A percentile compares a stretch with the other conserved stretches of the same genome.
Evolutionary conservation across 1,140 invertebrate genomes (phyloP).

Genomic region (Heliconius nattereri): DNA sequence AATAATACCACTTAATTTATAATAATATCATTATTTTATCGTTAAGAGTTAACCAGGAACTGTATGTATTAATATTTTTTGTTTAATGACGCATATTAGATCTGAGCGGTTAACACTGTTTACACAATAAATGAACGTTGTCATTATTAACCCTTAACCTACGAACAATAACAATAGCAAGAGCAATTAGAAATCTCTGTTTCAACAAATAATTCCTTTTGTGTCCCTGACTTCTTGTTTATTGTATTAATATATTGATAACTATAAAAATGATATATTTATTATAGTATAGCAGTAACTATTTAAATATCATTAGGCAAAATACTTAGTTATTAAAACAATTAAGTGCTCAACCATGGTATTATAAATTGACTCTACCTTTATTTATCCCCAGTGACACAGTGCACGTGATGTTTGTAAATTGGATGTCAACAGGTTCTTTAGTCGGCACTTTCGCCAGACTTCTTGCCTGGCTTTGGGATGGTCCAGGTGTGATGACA

Average conservation of each 20-base stretch:
- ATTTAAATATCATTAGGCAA: not conserved
- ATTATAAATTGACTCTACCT: conserved; percentile 74
- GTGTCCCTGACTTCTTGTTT: not conserved
- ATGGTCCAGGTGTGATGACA: conserved; percentile 25
- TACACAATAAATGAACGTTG: not conserved
- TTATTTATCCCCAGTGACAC: conserved; percentile 86
- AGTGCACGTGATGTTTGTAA: conserved; percentile 86
- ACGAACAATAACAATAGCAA: not conserved
- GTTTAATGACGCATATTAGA: not conserved
- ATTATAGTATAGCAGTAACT: not conserved
- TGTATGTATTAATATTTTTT: not conserved
- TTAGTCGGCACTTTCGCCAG: conserved; percentile 78
- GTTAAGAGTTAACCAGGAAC: not conserved
- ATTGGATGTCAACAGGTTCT: conserved; percentile 86
- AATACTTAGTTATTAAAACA: no score
- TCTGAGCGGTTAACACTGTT: not conserved
- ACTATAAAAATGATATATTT: not conserved
- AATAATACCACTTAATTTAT: no score
- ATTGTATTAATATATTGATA: not conserved
- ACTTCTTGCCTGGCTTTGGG: conserved; percentile 31
- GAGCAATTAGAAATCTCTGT: not conserved
- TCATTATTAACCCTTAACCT: conserved; percentile 7
- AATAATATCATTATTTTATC: no score
- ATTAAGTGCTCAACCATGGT: not conserved
- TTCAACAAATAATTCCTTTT: not conserved